Conservation (phyloP, 53 echinoderm and acorn worm genomes). For the Echinometra lucunter region DNA sequence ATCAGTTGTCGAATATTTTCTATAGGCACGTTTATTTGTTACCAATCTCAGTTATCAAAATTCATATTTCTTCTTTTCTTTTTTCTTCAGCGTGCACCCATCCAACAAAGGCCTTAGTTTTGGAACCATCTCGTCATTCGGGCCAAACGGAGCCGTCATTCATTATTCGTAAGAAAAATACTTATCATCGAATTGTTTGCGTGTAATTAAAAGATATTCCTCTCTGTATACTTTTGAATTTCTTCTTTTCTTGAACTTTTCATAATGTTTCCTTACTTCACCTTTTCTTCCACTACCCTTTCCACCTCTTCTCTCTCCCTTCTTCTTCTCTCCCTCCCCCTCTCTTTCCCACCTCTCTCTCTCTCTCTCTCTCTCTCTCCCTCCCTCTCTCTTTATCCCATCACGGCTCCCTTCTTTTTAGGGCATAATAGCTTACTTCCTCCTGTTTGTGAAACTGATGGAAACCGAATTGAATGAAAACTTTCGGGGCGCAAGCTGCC, state of each 20-base stretch:
- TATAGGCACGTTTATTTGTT: background rate
- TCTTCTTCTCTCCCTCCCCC: background rate
- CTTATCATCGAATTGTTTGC: background rate
- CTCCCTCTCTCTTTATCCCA: background rate
- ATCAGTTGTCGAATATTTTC: background rate
- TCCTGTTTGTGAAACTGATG: no score
- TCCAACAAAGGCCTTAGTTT: conserved; percentile 82
- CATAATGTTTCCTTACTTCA: background rate
- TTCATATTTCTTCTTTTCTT: background rate
- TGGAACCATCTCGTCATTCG: conserved; percentile 93
- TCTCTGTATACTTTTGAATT: background rate
- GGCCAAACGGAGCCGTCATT: conserved; percentile 89
- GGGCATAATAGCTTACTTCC: no score
- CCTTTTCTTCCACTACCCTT: background rate
- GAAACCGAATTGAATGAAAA: no score
- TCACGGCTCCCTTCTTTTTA: no score
- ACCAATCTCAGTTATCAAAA: background rate
- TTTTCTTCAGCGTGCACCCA: background rate
- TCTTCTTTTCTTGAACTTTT: background rate
- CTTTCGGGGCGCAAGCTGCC: no score
- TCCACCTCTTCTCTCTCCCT: no score
- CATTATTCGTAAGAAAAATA: conserved; percentile 87
- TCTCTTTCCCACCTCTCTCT: background rate
- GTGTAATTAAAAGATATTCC: background rate
- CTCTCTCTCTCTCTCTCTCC: background rate